Conservation (phyloP, 1,140 invertebrate species). For the Batillaria attramentaria region DNA sequence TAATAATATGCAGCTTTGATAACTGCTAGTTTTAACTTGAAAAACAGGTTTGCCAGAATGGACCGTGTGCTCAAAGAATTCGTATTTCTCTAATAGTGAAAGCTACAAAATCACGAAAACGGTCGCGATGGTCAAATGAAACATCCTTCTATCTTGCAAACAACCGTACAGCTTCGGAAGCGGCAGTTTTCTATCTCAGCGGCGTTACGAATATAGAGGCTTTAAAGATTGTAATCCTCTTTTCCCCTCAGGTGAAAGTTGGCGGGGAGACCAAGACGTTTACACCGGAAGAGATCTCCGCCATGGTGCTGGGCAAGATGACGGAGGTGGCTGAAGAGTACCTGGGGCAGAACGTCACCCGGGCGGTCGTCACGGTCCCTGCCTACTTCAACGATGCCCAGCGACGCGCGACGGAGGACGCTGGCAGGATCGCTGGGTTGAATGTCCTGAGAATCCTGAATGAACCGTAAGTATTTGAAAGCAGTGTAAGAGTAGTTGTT, state of each 20-base stretch:
- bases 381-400: constrained; percentile 99
- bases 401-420: constrained; percentile 94
- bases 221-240: not conserved
- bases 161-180: too few relatives aligned
- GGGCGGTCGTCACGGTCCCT: constrained; percentile 97
- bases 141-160: not conserved
- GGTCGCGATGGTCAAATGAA: too few relatives aligned
- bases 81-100: too few relatives aligned
- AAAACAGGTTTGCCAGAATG: too few relatives aligned
- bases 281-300: constrained; percentile 97
- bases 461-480: constrained; percentile 84
- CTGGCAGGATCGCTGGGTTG: constrained; percentile 85
- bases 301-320: constrained; percentile 98
- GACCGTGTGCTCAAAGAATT: too few relatives aligned
- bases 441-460: constrained; percentile 99
- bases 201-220: too few relatives aligned
- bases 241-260: constrained; percentile 73
- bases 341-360: constrained; percentile 93
- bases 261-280: constrained; percentile 88
- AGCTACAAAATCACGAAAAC: too few relatives aligned
- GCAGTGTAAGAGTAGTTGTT: not conserved
- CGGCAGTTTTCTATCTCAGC: too few relatives aligned
- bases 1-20: too few relatives aligned
- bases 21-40: too few relatives aligned
- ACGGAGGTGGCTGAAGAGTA: constrained; percentile 98